Evolutionary conservation across 2,797 vertebrate species (phyloP), one percentile per base, ranked within the genome.

Genomic region (Periophthalmus magnuspinnatus): DNA sequence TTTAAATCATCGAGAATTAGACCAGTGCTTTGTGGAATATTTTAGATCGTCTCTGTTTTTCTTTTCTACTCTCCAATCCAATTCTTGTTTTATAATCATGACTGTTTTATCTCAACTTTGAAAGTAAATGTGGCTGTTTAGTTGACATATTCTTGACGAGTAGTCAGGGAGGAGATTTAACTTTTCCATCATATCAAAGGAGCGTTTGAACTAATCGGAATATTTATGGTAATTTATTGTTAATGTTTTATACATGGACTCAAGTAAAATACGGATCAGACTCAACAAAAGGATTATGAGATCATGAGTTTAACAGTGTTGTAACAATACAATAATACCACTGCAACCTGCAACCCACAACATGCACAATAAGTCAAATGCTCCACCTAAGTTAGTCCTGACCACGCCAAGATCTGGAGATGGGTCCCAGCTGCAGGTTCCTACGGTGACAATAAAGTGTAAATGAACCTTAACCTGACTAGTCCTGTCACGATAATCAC

Each of bases 1-100:
- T 70, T 75, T 70, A 77, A 79, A 70, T 79, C 64, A 74, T 69
- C 58, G 62, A 50, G 32, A 47, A 71, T 76, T 61, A 56, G 16
- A 60, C 16, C 59, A 22, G 32, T 64, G 14, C 16, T 68, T 70
- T 19, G 24, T 66, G 69, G 41, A 74, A 72, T 69, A n/a, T 75
- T 24, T 69, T 65, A 21, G 67, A 71, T 67, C 54, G n/a, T 70
- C 64, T 58, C 56, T n/a, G 11, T 66, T 63, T 71, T 82, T 70
- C 41, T 34, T 69, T 74, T 57, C 32, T 45, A 0, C 24, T 21
- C 50, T 13, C 59, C 11, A 48, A 41, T 36, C 22, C 24, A 47
- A 7, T 74, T 67, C 21, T 68, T 47, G 2, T 33, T 34, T 54
- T 65, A 68, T 16, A 65, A 45, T 71, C 52, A 41, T 34, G 32